Percentiles rank a stretch among this genome's conserved stretches.
These are phyloP conservation scores for Melipona quadrifasciata DNA, from an alignment of 1,140 invertebrate species.

Conservation along the genomic window DNA sequence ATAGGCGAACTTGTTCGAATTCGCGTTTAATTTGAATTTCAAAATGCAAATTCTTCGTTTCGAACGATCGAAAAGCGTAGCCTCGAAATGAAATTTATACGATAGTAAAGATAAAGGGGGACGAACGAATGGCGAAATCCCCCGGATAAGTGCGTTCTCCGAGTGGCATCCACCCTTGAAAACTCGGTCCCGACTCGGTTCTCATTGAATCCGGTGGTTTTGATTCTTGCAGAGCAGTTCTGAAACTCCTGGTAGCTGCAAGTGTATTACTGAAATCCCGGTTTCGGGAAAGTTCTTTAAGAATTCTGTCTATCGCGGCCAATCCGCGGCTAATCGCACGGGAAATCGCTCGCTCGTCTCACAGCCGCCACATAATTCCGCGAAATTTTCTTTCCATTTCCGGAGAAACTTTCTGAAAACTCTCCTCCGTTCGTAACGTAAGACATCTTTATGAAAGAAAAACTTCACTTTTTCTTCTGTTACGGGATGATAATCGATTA, in stretches of 20 bases:
- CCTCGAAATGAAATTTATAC: constrained; percentile 24
- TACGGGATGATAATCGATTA: neutral
- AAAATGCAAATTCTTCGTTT: too few relatives aligned
- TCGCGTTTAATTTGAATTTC: neutral
- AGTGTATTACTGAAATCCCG: constrained; percentile 47
- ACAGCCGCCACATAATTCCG: neutral
- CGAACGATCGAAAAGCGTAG: neutral
- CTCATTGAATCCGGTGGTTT: constrained; percentile 24
- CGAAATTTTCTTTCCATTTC: neutral
- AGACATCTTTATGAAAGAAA: neutral
- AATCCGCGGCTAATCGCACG: constrained; percentile 21
- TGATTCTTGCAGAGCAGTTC: constrained; percentile 57
- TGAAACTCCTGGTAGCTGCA: constrained; percentile 36
- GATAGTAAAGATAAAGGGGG: constrained; percentile 13
- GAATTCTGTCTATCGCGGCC: constrained; percentile 36
- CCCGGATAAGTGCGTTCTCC: neutral
- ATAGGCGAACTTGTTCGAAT: neutral
- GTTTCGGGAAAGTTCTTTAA: constrained; percentile 21
- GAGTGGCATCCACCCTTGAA: neutral
- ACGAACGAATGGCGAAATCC: neutral
- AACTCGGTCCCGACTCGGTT: constrained; percentile 27
- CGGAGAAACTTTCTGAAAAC: neutral
- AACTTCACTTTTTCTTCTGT: too few relatives aligned
- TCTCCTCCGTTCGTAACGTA: neutral
- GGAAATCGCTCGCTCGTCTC: neutral